Percentiles rank a stretch among this genome's conserved stretches.
These are phyloP conservation scores for Yponomeuta plumbellus DNA, from an alignment of 2,888 invertebrate genomes.

Conservation along the genomic window DNA sequence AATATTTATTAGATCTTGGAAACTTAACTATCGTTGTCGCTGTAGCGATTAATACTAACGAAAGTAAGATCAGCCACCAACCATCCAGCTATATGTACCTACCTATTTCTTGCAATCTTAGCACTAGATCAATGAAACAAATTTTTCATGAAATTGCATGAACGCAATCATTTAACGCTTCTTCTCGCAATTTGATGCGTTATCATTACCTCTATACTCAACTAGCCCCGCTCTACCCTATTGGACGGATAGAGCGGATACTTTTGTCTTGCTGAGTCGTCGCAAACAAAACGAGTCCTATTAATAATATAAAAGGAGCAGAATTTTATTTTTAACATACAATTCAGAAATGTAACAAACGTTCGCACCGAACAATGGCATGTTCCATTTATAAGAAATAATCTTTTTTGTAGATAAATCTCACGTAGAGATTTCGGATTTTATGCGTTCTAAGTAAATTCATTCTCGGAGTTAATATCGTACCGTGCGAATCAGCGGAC, in stretches of 20 bases:
- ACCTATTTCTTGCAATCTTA: no score
- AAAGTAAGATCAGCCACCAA: no score
- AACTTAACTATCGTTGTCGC: no score
- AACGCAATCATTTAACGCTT: no score
- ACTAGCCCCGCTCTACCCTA: no score
- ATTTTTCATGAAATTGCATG: no score
- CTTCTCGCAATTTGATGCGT: no score
- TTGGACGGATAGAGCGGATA: slow-evolving; percentile 69
- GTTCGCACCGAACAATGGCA: slow-evolving; percentile 68
- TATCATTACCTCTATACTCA: no score
- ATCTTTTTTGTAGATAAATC: slow-evolving; percentile 76
- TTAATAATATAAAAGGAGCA: slow-evolving; percentile 74
- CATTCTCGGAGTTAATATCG: slow-evolving; percentile 56
- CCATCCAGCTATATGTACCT: no score
- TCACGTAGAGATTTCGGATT: slow-evolving; percentile 64
- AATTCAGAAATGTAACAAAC: slow-evolving; percentile 74
- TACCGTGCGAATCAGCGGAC: slow-evolving; percentile 53
- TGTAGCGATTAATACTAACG: no score
- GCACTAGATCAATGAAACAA: no score
- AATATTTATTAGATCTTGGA: no score
- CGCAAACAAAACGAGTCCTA: slow-evolving; percentile 73
- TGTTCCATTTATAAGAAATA: slow-evolving; percentile 73
- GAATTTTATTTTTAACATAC: slow-evolving; percentile 75
- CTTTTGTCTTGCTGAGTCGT: slow-evolving; percentile 74
- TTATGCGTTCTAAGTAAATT: slow-evolving; percentile 50